Evolutionary conservation across 2,888 invertebrate genomes (phyloP).

Genomic region (Eupeodes latifasciatus): DNA sequence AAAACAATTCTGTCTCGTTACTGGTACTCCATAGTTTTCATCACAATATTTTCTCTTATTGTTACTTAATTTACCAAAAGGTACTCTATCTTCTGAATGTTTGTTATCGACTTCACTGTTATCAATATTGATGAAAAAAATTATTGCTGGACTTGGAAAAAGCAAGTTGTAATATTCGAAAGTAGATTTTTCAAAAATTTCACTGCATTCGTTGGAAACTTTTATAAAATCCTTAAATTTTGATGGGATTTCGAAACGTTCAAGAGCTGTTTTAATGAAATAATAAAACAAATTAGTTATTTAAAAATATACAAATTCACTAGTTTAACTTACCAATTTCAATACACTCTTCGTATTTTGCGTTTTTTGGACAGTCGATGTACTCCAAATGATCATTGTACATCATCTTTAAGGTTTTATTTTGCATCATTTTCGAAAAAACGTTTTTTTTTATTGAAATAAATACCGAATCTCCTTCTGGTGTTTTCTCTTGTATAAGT

Average conservation of each 20-base stretch:
- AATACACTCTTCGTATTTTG: slow-evolving; percentile 78
- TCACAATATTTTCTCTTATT: slow-evolving; percentile 27
- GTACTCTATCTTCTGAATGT: slow-evolving; percentile 10
- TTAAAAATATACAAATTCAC: neutral
- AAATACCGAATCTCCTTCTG: neutral
- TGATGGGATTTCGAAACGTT: slow-evolving; percentile 78
- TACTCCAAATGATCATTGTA: slow-evolving; percentile 60
- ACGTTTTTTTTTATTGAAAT: too few species aligned
- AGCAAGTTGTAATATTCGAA: slow-evolving; percentile 81
- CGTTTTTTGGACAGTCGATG: slow-evolving; percentile 37
- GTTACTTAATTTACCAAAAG: slow-evolving; percentile 9
- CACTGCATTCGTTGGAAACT: slow-evolving; percentile 79
- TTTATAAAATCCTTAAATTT: slow-evolving; percentile 77
- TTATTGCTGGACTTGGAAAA: slow-evolving; percentile 80
- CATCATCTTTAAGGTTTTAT: slow-evolving; percentile 52
- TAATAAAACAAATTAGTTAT: neutral
- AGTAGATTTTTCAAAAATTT: slow-evolving; percentile 79
- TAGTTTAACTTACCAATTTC: slow-evolving; percentile 78
- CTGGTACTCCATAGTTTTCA: slow-evolving; percentile 77
- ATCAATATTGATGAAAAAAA: slow-evolving; percentile 80
- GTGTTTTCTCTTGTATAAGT: slow-evolving; percentile 14
- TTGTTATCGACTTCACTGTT: slow-evolving; percentile 61
- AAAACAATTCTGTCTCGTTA: slow-evolving; percentile 82
- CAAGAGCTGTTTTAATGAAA: slow-evolving; percentile 62
- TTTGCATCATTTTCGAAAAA: slow-evolving; percentile 34